Percentiles rank a stretch among this genome's conserved stretches.
phyloP scores from a whole-genome alignment of 2,113 vertebrate genomes.

The Tyrannus savana region DNA sequence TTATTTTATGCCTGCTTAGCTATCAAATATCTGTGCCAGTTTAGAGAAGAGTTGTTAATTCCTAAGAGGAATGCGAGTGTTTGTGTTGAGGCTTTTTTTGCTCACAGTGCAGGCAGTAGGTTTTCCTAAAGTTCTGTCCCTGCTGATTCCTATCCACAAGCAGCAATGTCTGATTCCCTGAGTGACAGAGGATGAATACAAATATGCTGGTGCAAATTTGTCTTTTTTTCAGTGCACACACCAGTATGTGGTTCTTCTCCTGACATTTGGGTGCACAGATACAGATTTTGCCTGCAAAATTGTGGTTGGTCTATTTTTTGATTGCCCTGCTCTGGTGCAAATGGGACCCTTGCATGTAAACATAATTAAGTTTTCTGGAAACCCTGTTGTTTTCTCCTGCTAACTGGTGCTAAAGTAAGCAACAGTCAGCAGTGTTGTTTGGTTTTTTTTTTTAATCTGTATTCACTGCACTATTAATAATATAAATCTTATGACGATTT shows the following conservation, averaged over 20 bases:
- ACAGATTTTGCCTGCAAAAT: neutral
- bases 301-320: neutral
- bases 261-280: neutral
- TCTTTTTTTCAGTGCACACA: neutral
- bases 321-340: neutral
- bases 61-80: neutral
- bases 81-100: neutral
- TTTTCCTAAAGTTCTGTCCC: neutral
- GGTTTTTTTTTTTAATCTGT: neutral
- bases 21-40: neutral
- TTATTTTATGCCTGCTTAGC: neutral
- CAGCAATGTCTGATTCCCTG: neutral
- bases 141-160: neutral
- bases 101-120: fast-evolving
- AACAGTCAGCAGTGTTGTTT: neutral
- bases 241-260: neutral
- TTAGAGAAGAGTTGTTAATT: neutral
- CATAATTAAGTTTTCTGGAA: neutral
- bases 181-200: neutral
- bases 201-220: neutral
- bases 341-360: neutral
- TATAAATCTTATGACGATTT: neutral
- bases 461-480: neutral
- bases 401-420: neutral
- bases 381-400: neutral